These are phyloP conservation scores for Phenganax subtilis DNA, from an alignment of 92 coral and sea anemone species.

Conservation along the genomic window DNA sequence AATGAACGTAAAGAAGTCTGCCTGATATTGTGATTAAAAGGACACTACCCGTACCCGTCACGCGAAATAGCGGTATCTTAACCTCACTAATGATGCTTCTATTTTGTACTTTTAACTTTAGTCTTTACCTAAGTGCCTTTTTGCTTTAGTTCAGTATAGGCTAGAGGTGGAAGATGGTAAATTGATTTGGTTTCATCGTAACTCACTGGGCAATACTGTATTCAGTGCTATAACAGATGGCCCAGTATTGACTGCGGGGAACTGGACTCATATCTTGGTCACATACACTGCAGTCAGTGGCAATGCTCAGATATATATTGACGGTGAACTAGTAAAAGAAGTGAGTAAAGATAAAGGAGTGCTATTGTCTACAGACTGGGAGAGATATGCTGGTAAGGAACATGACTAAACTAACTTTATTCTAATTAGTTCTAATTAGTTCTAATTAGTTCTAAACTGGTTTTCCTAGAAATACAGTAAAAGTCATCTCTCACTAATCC, in stretches of 20 bases:
- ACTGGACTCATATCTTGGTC: constrained; percentile 74
- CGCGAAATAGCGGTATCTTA: too few species aligned
- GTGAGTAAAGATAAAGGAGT: constrained; percentile 85
- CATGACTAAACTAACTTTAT: not conserved
- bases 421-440: too few species aligned
- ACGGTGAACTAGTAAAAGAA: constrained; percentile 72
- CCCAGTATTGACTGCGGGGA: constrained; percentile 61
- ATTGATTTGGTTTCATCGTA: constrained; percentile 90
- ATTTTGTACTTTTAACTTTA: not conserved
- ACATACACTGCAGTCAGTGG: constrained; percentile 87
- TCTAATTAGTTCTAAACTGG: too few species aligned
- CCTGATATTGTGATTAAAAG: too few species aligned
- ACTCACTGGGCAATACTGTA: constrained; percentile 77
- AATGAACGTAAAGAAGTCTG: too few species aligned
- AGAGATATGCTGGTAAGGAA: constrained; percentile 71
- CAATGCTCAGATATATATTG: constrained; percentile 64
- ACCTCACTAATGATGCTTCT: too few species aligned
- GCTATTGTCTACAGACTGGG: constrained; percentile 87
- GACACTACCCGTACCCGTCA: too few species aligned
- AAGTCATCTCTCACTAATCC: too few species aligned
- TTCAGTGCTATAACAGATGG: constrained; percentile 75
- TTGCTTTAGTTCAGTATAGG: constrained; percentile 63
- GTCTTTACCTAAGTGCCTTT: constrained; percentile 1
- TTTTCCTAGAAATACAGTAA: too few species aligned
- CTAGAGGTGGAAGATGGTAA: constrained; percentile 75